These are phyloP conservation scores for Tyria jacobaeae DNA, from an alignment of 2,888 invertebrate genomes.

Conservation along the genomic window DNA sequence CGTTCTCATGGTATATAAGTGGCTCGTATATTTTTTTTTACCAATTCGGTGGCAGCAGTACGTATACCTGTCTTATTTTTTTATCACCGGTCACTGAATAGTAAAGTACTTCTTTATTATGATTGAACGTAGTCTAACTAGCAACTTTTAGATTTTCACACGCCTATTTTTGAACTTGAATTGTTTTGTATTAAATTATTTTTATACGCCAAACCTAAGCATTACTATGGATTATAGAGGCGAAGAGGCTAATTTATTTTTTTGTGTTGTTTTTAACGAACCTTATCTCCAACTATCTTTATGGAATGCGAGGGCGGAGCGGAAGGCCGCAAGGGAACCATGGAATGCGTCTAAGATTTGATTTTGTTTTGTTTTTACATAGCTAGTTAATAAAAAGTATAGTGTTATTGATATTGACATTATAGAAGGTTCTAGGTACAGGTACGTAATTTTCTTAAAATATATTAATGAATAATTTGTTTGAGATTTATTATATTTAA, in stretches of 20 bases:
- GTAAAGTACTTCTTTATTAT: no score
- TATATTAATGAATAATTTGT: no score
- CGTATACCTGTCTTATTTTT: no score
- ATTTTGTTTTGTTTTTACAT: conserved; percentile 55
- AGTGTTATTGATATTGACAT: conserved; percentile 2
- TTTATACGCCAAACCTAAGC: background rate
- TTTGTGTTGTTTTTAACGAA: conserved; percentile 45
- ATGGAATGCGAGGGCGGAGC: conserved; percentile 65
- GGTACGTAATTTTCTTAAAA: no score
- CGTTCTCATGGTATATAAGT: background rate
- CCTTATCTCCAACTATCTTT: conserved; percentile 53
- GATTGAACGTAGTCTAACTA: no score
- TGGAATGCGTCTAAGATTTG: conserved; percentile 55
- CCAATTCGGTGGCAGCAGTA: no score
- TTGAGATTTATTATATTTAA: no score
- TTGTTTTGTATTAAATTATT: background rate
- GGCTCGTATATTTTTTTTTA: no score
- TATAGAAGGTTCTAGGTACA: background rate
- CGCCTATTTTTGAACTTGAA: background rate
- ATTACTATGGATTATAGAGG: conserved; percentile 19
- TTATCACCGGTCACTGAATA: no score
- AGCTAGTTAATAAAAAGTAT: conserved; percentile 35
- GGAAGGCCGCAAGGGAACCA: conserved; percentile 40
- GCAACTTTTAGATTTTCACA: background rate
- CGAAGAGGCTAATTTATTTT: conserved; percentile 33